Conservation (phyloP, 2,797 vertebrate species). For the Rhabdomys pumilio region DNA sequence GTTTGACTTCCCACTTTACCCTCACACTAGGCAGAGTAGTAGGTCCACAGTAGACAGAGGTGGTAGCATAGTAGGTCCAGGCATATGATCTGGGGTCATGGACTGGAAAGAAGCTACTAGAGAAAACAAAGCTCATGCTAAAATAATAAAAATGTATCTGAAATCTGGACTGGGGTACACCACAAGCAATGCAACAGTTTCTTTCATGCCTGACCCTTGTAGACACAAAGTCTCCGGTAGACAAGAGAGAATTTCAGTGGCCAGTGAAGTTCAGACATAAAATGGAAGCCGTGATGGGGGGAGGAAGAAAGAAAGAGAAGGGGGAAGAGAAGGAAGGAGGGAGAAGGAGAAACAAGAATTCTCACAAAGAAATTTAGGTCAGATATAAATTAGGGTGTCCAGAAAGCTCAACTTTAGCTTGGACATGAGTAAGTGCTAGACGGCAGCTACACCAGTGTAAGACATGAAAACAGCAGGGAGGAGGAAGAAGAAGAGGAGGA, state of each 20-base stretch:
- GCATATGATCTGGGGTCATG: too few species aligned
- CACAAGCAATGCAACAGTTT: not conserved
- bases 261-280: not conserved
- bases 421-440: not conserved
- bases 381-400: not conserved
- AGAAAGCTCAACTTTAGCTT: not conserved
- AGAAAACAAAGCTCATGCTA: not conserved
- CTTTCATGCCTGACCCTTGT: not conserved
- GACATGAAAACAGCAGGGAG: not conserved
- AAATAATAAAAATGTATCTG: not conserved
- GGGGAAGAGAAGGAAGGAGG: not conserved
- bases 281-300: not conserved
- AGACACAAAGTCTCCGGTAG: not conserved
- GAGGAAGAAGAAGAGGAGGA: too few species aligned
- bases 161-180: not conserved
- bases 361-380: slow-evolving; percentile 12
- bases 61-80: not conserved
- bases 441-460: not conserved
- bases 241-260: not conserved
- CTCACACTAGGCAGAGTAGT: not conserved
- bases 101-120: not conserved
- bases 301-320: too few species aligned
- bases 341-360: not conserved
- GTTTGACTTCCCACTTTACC: not conserved
- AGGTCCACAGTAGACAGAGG: not conserved